These are phyloP conservation scores for Cremastobaeus sp. DNA, from an alignment of 2,888 invertebrate species.

Conservation along the genomic window DNA sequence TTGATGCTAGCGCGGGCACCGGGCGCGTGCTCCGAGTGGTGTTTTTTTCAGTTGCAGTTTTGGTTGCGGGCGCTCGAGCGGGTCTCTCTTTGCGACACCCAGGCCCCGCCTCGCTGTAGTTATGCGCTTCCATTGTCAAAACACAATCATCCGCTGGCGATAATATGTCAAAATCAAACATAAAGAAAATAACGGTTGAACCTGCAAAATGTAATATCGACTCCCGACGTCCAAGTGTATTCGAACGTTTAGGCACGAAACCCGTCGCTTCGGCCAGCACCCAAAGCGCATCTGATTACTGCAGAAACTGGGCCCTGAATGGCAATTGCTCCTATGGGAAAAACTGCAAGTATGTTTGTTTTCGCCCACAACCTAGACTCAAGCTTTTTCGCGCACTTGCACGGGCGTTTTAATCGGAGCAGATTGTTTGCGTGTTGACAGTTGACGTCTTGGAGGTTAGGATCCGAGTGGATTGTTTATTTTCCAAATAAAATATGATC, in stretches of 20 bases:
- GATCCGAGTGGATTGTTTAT: no score
- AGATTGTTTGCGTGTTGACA: no score
- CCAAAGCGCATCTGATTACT: constrained; percentile 82
- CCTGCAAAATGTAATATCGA: constrained; percentile 84
- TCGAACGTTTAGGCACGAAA: constrained; percentile 89
- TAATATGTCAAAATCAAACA: constrained; percentile 84
- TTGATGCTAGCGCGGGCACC: no score
- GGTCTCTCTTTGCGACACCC: constrained; percentile 6
- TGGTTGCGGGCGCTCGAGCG: neutral
- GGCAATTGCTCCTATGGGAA: constrained; percentile 89
- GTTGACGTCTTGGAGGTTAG: no score
- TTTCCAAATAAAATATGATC: no score
- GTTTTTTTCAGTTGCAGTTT: constrained; percentile 2
- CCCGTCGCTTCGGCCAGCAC: constrained; percentile 79
- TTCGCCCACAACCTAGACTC: no score
- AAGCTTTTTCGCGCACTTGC: no score
- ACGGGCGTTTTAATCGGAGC: no score
- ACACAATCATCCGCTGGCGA: constrained; percentile 77
- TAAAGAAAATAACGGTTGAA: constrained; percentile 88
- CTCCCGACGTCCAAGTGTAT: constrained; percentile 87
- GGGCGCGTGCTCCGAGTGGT: no score
- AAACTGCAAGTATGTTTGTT: constrained; percentile 82
- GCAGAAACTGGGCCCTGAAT: constrained; percentile 88
- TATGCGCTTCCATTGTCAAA: constrained; percentile 76
- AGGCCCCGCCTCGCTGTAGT: constrained; percentile 69